Base-by-base conservation (phyloP, 2,113 vertebrate genomes). In the Microcebus murinus region DNA sequence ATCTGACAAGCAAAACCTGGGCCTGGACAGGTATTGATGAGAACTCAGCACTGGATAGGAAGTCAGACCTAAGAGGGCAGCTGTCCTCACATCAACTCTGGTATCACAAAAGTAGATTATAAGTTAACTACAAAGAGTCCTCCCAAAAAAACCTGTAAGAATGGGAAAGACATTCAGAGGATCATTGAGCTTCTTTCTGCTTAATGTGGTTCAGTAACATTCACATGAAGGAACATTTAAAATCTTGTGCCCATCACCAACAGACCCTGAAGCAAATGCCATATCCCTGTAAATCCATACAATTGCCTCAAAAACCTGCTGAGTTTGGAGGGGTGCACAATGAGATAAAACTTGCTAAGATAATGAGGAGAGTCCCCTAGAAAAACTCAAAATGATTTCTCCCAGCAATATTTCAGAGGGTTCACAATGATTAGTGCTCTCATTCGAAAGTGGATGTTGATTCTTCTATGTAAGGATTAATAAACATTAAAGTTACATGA, bases 401-500 rank as follows among this genome's bases (percentile, higher is more conserved):
- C 65, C 70, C 59, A 82, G 87, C 31, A 79, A 31, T 18, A 3
- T 52, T 17, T 80, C 29, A 87, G 59, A 89, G 6, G 31, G 10
- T 70, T 91, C 67, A 87, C 45, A 77, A 71, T 95, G 55, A 91
- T 89, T 71, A 94, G n/a, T 18, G 76, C 36, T 89, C 45, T 83
- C 73, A 61, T 48, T 92, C 73, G 91, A 83, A 95, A 87, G 52
- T 76, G 4, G 79, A 90, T 90, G 90, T 74, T 86, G 25, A 93
- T 67, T 92, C 67, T 42, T 80, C 63, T 39, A 36, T 36, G 36
- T 79, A 91, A 90, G 45, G 45, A 92, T 95, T 97, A 90, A 93
- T 94, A 96, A 95, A 97, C 79, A 96, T 81, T 68, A 96, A 96
- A 81, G 95, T 68, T 87, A 92, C 39, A 77, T 84, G 71, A 67